Conservation (phyloP, 1,140 invertebrate genomes). For the Papilio aristodemus region DNA sequence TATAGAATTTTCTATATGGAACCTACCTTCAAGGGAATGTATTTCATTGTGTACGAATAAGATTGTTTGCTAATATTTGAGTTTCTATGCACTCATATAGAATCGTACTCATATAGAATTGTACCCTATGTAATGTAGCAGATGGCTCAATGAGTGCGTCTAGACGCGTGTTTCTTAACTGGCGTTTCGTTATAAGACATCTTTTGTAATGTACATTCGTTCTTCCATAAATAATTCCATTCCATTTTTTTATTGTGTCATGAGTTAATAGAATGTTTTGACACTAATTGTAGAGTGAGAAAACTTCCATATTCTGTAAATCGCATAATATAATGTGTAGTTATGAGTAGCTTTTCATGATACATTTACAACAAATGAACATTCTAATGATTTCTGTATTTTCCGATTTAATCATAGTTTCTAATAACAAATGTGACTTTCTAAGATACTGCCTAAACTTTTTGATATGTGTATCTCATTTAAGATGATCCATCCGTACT, state of each 20-base stretch:
- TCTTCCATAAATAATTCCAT: slow-evolving; percentile 17
- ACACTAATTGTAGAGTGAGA: background rate
- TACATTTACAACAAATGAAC: background rate
- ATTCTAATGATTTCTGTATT: background rate
- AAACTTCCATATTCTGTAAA: slow-evolving; percentile 8
- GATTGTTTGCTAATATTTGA: background rate
- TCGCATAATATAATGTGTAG: background rate
- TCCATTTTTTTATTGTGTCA: slow-evolving; percentile 4
- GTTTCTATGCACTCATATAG: background rate
- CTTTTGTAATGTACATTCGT: background rate
- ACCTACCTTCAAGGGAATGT: background rate
- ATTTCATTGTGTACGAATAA: background rate
- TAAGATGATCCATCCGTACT: slow-evolving; percentile 8
- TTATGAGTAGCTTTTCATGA: background rate
- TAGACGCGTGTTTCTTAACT: background rate
- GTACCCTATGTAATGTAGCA: background rate
- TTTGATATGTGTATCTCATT: background rate
- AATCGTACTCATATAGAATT: too few relatives aligned
- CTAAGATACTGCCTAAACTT: background rate
- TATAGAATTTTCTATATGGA: too few relatives aligned
- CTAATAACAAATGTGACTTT: slow-evolving; percentile 7
- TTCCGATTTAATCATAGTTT: slow-evolving; percentile 4
- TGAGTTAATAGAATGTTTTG: background rate
- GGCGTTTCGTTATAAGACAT: too few relatives aligned
- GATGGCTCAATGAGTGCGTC: background rate